Base-by-base conservation (phyloP, 2,113 vertebrate species). In the Vulpes vulpes region DNA sequence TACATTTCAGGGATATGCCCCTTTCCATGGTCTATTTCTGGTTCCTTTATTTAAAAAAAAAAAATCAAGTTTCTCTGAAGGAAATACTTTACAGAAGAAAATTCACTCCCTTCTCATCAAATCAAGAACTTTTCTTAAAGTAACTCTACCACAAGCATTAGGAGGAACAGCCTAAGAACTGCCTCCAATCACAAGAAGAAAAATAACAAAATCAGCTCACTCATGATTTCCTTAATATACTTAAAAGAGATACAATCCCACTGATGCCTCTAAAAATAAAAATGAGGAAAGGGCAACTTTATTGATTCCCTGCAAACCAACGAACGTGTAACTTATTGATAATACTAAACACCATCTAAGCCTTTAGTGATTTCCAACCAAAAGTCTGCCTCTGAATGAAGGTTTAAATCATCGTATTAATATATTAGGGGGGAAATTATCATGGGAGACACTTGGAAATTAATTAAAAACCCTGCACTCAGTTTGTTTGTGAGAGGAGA, bases 401-500 rank as follows among this genome's bases (percentile, higher is more conserved):
- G 97, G 95, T 83, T 98, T 97, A 73, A 96, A 96, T 94, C 97
- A 35, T 91, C 3, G 16, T 55, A 71, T 97, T 94, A 97, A 73
- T 60, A 95, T 91, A 96, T 94, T 65, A 78, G 86, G 89, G 92
- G 79, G 84, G 78, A 96, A 93, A 96, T 94, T 62, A 95, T 83
- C 97, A 91, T 53, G 89, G 94, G 98, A 97, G 89, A 96, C 97
- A 88, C 51, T 96, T 98, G 97, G 96, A 97, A 97, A 98, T 97
- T 97, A 98, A 98, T 98, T 98, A 98, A 97, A 97, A 96, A 92
- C 69, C 60, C 97, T 67, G 88, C 95, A 79, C 79, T 93, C 97
- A 71, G 96, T 98, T 97, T 98, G 97, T 98, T 97, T 98, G 97
- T 95, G 97, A 97, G 95, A 97, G 96, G 97, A 97, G 98, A 97